phyloP scores from a whole-genome alignment of 2,797 vertebrate genomes.

The Notoglanidium macrostoma region DNA sequence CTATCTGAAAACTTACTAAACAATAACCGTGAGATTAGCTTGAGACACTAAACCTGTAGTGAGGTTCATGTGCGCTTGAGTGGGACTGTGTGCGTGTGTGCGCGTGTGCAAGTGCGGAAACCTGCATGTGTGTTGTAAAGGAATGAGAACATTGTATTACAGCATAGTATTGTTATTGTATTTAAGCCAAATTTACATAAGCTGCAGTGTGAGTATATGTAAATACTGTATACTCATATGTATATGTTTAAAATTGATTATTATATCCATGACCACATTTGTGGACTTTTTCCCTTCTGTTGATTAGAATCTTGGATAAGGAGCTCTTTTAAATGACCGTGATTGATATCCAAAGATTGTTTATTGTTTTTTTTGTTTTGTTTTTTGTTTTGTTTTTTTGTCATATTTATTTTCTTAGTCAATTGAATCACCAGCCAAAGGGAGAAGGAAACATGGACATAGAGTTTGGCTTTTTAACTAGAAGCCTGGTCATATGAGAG shows the following conservation, averaged over 20 bases:
- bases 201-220: conserved; percentile 70
- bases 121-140: conserved; percentile 57
- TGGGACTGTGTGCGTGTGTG: conserved; percentile 50
- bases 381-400: conserved; percentile 24
- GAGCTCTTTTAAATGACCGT: conserved; percentile 47
- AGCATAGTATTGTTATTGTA: conserved; percentile 74
- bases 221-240: conserved; percentile 57
- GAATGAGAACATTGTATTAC: conserved; percentile 72
- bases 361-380: conserved; percentile 39
- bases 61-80: conserved; percentile 43
- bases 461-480: conserved; percentile 9
- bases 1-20: conserved; percentile 50
- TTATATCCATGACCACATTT: conserved; percentile 60
- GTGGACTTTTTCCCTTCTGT: conserved; percentile 50
- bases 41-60: conserved; percentile 62
- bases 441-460: conserved; percentile 45
- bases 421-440: conserved; percentile 69
- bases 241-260: conserved; percentile 56
- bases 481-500: conserved; percentile 45
- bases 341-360: conserved; percentile 74
- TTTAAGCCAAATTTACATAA: conserved; percentile 71
- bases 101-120: conserved; percentile 13
- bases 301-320: conserved; percentile 26
- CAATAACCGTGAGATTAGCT: conserved; percentile 55
- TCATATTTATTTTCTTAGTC: conserved; percentile 74